phyloP scores from a whole-genome alignment of 2,113 vertebrate species.

The Cochlearius cochlearius region DNA sequence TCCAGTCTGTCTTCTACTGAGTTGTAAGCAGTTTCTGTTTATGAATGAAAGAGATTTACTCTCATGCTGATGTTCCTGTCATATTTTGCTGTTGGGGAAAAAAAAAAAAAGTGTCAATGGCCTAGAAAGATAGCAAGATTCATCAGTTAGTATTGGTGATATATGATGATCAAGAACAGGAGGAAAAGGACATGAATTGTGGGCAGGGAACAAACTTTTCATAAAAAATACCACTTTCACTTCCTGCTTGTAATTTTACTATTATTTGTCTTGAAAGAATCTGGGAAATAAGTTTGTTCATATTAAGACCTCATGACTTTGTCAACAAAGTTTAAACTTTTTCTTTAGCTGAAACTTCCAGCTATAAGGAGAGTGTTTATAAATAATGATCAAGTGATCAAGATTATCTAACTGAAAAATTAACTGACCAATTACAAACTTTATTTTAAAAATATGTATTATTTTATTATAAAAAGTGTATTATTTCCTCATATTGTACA shows the following conservation, averaged over 20 bases:
- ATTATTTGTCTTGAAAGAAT: not conserved
- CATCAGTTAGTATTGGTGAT: not conserved
- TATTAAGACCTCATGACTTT: not conserved
- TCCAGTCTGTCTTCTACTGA: not conserved
- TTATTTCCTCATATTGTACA: accelerated
- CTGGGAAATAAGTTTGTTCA: not conserved
- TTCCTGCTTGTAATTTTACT: not conserved
- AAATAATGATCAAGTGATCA: not conserved
- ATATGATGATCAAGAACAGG: not conserved
- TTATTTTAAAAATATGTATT: not conserved
- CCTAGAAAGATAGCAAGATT: not conserved
- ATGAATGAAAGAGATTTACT: not conserved
- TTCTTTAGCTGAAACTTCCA: not conserved
- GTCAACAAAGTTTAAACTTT: not conserved
- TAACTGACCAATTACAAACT: not conserved
- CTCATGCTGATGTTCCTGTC: not conserved
- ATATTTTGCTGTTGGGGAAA: not conserved
- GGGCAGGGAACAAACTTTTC: not conserved
- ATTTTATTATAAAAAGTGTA: not conserved
- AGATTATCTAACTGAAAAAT: not conserved
- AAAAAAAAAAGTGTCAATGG: not conserved
- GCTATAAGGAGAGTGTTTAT: not conserved
- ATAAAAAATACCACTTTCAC: not conserved
- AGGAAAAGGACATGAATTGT: not conserved
- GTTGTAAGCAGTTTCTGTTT: not conserved